These are phyloP conservation scores for Cyclina sinensis DNA, from an alignment of 1,140 invertebrate species.

Conservation along the genomic window DNA sequence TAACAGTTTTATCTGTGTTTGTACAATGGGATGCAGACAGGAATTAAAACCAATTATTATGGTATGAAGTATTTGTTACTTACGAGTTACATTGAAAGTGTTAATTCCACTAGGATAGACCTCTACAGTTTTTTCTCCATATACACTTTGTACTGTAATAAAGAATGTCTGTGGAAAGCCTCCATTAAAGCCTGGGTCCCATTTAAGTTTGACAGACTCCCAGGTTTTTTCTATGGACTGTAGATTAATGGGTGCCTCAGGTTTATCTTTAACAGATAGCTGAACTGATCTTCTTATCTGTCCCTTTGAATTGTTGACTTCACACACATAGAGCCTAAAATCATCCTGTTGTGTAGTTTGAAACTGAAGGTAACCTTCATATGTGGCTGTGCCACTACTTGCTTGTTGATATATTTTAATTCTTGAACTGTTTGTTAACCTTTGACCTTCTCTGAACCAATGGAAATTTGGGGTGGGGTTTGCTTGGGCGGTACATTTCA, in stretches of 20 bases:
- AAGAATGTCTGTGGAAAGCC: slow-evolving; percentile 78
- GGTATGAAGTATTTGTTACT: slow-evolving; percentile 50
- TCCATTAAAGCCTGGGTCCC: slow-evolving; percentile 80
- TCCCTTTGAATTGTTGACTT: slow-evolving; percentile 73
- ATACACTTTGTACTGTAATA: slow-evolving; percentile 42
- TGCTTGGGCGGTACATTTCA: slow-evolving; percentile 71
- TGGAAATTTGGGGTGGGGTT: slow-evolving; percentile 73
- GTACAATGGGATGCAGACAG: too few relatives aligned
- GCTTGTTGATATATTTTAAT: neutral
- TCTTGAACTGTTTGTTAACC: slow-evolving; percentile 46
- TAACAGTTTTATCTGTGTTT: too few relatives aligned
- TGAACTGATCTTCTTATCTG: slow-evolving; percentile 29
- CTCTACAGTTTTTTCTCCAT: slow-evolving; percentile 48
- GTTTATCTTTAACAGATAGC: slow-evolving; percentile 62
- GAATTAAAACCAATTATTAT: too few relatives aligned
- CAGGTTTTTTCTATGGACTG: slow-evolving; percentile 66
- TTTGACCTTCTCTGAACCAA: slow-evolving; percentile 73
- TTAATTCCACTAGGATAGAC: slow-evolving; percentile 48
- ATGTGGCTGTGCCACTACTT: slow-evolving; percentile 27
- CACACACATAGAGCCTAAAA: slow-evolving; percentile 75
- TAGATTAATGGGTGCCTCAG: slow-evolving; percentile 75
- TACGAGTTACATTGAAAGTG: slow-evolving; percentile 75
- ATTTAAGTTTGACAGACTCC: slow-evolving; percentile 78
- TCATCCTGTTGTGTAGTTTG: slow-evolving; percentile 40
- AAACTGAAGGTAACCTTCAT: slow-evolving; percentile 65